Percentiles rank a stretch among this genome's conserved stretches.
Conservation (phyloP, 2,797 vertebrate species). For the Nyctibius grandis region DNA sequence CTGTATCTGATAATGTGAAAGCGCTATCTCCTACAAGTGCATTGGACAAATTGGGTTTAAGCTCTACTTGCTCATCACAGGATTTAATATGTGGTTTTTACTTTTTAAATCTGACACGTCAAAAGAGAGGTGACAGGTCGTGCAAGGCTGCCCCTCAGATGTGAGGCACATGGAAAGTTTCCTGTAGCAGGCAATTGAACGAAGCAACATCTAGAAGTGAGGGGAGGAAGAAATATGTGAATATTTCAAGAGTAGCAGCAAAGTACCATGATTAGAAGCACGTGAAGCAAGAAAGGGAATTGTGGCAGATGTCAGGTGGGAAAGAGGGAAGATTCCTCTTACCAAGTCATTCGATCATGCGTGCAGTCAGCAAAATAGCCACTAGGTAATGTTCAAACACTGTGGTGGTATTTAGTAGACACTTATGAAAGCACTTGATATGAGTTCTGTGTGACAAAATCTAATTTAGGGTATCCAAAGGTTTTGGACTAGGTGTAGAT, state of each 20-base stretch:
- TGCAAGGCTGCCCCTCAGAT: not conserved
- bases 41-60: not conserved
- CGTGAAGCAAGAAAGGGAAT: not conserved
- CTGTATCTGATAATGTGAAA: not conserved
- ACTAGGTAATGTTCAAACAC: not conserved
- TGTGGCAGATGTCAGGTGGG: not conserved
- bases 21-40: not conserved
- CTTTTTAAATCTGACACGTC: not conserved
- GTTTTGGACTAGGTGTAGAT: not conserved
- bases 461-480: not conserved
- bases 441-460: not conserved
- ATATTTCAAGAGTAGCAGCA: not conserved
- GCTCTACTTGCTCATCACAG: not conserved
- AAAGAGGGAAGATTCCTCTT: not conserved
- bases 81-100: not conserved
- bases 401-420: not conserved
- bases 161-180: not conserved
- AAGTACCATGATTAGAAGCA: not conserved
- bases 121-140: not conserved
- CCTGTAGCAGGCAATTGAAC: not conserved
- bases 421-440: not conserved
- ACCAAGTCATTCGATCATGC: not conserved
- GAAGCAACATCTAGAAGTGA: not conserved
- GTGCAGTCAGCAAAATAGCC: not conserved
- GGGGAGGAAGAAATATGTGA: not conserved